These are phyloP conservation scores for Chamaedrilus cognettii DNA, from an alignment of 2,888 invertebrate species.

Conservation along the genomic window DNA sequence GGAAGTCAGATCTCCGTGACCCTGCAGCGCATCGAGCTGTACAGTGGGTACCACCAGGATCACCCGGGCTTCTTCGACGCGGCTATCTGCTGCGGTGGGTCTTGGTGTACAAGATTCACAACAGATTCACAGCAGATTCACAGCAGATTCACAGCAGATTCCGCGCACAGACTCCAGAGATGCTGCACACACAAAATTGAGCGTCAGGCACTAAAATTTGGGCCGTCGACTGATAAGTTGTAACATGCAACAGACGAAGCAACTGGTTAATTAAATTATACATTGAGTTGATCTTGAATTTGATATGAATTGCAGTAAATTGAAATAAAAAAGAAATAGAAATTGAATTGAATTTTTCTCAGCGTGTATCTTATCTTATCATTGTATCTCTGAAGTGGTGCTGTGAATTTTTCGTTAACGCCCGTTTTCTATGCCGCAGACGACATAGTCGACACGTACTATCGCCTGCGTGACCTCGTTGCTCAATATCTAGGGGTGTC, in stretches of 20 bases:
- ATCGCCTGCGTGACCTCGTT: neutral
- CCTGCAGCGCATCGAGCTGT: neutral
- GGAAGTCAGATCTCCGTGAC: neutral
- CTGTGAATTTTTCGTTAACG: neutral
- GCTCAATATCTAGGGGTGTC: neutral
- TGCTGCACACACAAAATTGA: neutral
- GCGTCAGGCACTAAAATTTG: too few species aligned
- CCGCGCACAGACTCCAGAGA: neutral
- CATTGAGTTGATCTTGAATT: too few species aligned
- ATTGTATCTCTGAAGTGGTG: too few species aligned
- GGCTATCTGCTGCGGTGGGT: neutral
- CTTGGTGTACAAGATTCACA: too few species aligned
- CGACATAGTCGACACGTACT: neutral
- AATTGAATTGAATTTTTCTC: too few species aligned
- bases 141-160: too few species aligned
- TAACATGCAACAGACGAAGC: too few species aligned
- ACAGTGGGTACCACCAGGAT: neutral
- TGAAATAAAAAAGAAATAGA: too few species aligned
- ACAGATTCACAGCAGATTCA: too few species aligned
- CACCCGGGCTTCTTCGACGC: neutral
- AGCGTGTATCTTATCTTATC: neutral
- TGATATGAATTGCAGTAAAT: too few species aligned
- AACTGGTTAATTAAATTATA: too few species aligned
- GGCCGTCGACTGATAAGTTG: neutral
- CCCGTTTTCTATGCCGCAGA: too few species aligned